These are phyloP conservation scores for Lordiphosa andalusiaca DNA, from an alignment of 2,888 invertebrate genomes.

Conservation along the genomic window DNA sequence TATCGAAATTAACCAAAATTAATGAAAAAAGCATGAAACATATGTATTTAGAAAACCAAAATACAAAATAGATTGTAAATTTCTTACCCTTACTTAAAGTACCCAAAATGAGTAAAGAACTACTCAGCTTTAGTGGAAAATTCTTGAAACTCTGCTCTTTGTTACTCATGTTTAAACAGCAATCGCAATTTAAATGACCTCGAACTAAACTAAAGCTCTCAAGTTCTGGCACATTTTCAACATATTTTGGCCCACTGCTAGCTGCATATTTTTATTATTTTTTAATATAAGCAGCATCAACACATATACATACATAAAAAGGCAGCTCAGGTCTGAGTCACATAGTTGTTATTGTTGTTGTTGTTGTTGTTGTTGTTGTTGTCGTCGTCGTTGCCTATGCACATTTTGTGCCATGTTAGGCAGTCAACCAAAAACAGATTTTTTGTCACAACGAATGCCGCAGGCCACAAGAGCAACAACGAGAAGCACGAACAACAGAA, in stretches of 20 bases:
- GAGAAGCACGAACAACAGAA: slow-evolving; percentile 25
- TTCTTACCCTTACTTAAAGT: too few relatives aligned
- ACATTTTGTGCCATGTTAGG: slow-evolving; percentile 49
- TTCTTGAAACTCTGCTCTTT: too few relatives aligned
- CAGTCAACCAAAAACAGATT: slow-evolving; percentile 63
- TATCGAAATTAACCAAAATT: too few relatives aligned
- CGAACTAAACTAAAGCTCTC: neutral
- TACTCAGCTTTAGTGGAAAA: too few relatives aligned
- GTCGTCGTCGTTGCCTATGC: slow-evolving; percentile 27
- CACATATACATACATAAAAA: slow-evolving; percentile 8
- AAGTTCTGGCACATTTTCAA: neutral
- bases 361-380: slow-evolving; percentile 19
- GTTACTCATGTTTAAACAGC: too few relatives aligned
- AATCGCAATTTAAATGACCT: too few relatives aligned
- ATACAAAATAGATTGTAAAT: too few relatives aligned
- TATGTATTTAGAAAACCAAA: too few relatives aligned
- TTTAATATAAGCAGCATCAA: slow-evolving; percentile 25
- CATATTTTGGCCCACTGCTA: neutral
- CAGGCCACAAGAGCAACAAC: slow-evolving; percentile 40
- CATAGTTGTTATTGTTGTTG: slow-evolving; percentile 17
- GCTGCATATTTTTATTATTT: slow-evolving; percentile 20
- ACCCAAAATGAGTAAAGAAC: too few relatives aligned
- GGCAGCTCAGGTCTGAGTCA: slow-evolving; percentile 10
- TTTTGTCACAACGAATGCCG: slow-evolving; percentile 52
- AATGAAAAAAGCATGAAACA: too few relatives aligned